phyloP scores from a whole-genome alignment of 2,888 invertebrate genomes.

The Drosophila hamatofila region DNA sequence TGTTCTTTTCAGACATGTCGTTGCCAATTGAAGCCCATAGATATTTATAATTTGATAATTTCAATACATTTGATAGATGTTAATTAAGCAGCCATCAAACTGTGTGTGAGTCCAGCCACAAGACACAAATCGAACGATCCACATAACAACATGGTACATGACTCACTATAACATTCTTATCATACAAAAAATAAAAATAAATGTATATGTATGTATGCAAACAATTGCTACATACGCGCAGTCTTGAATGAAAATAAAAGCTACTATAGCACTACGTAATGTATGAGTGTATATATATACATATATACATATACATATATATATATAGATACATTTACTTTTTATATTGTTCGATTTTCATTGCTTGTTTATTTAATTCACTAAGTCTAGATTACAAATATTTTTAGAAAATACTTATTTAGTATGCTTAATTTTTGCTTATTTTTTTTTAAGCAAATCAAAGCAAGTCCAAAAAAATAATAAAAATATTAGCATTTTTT shows the following conservation, averaged over 20 bases:
- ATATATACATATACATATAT: neutral
- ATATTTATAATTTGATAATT: slow-evolving; percentile 8
- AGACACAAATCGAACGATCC: slow-evolving; percentile 25
- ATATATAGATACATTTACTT: neutral
- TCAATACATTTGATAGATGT: slow-evolving; percentile 3
- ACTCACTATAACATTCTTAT: slow-evolving; percentile 41
- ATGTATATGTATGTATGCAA: neutral
- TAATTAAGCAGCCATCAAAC: slow-evolving; percentile 4
- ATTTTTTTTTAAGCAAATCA: slow-evolving; percentile 3
- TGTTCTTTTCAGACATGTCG: slow-evolving; percentile 1
- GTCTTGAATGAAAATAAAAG: slow-evolving; percentile 11
- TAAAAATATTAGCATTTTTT: slow-evolving; percentile 7
- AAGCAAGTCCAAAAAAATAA: neutral
- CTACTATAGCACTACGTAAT: slow-evolving; percentile 1
- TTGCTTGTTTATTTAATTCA: neutral
- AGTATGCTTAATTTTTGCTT: slow-evolving; percentile 13
- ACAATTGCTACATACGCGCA: neutral
- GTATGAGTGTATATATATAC: neutral
- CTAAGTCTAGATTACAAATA: slow-evolving; percentile 4
- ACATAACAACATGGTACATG: slow-evolving; percentile 19
- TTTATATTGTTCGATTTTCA: neutral
- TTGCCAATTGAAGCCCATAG: neutral
- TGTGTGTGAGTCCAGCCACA: neutral
- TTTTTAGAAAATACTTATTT: slow-evolving; percentile 33
- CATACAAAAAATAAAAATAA: slow-evolving; percentile 16